Evolutionary conservation across 2,888 invertebrate genomes (phyloP).

Genomic region (Perizoma flavofasciatum): DNA sequence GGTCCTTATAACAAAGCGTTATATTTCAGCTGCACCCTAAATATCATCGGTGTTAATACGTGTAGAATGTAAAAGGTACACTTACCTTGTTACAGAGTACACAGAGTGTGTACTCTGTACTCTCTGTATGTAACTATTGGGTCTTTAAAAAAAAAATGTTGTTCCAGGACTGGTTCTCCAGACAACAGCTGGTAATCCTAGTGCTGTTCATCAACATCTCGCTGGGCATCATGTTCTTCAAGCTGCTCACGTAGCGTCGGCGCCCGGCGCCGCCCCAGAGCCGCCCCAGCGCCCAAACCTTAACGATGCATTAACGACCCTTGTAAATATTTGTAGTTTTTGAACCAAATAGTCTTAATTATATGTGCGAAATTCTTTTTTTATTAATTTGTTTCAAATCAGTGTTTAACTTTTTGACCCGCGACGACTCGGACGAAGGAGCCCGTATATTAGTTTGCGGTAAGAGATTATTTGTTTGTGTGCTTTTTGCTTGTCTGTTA

Average conservation of each 20-base stretch:
- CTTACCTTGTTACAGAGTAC: no score
- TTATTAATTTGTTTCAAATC: conserved; percentile 49
- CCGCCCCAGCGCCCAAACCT: conserved; percentile 40
- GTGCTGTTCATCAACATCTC: conserved; percentile 97
- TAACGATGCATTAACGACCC: conserved; percentile 48
- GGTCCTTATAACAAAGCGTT: no score
- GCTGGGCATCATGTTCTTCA: conserved; percentile 97
- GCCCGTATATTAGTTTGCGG: no score
- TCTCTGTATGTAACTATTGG: no score
- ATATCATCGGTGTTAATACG: no score
- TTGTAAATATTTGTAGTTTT: conserved; percentile 70
- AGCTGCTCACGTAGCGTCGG: conserved; percentile 96
- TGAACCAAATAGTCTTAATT: conserved; percentile 62
- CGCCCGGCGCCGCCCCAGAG: conserved; percentile 73
- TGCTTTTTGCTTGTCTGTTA: no score
- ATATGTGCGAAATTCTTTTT: conserved; percentile 63
- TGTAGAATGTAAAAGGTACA: no score
- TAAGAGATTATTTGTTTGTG: no score
- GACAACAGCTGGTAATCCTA: conserved; percentile 96
- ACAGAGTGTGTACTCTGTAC: no score
- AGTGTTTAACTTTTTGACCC: conserved; percentile 46
- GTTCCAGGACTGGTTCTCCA: conserved; percentile 96
- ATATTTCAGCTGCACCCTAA: no score
- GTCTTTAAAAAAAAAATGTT: conserved; percentile 26
- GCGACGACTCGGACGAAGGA: no score